Base-by-base conservation (phyloP, 2,113 vertebrate genomes). In the Pristiophorus japonicus region DNA sequence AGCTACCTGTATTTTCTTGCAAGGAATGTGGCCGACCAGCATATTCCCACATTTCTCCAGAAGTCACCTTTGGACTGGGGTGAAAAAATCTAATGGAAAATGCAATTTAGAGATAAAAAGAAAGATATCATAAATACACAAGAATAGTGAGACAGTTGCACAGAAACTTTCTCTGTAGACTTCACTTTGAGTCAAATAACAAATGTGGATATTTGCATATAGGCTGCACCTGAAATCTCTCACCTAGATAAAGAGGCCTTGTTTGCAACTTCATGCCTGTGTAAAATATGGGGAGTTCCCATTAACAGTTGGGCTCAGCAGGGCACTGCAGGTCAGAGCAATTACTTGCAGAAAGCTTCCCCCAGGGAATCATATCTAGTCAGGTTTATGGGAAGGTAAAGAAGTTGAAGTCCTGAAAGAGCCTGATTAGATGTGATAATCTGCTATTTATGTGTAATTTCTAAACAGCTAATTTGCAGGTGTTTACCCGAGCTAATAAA, bases 361-460 rank as follows among this genome's bases (percentile, higher is more conserved):
- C 96, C 96, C 96, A 98, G 99, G 98, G 96, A 96, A 97, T 97
- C 98, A 97, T 98, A 97, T 96, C 98, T 97, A 98, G 97, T 97
- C 97, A 97, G 97, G 98, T 98, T 99, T 99, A 99, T 98, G 98
- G 97, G 97, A 97, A 97, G 98, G 98, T 99, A 98, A 98, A 99
- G 98, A 98, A 98, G 97, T 97, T 96, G 97, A 98, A 98, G 98
- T 98, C 97, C 98, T 98, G 98, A 98, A 98, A 98, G 97, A 98
- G 98, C 98, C 98, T 99, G 98, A 99, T 99, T 98, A 99, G 98
- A 97, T 98, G 96, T 97, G 96, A 98, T 99, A 99, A 99, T 99
- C 98, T 98, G 98, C 99, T 99, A 99, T 98, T 99, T 99, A 98
- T 99, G 98, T 98, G 98, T 99, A 99, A 99, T 99, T 99, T 98